These are phyloP conservation scores for Crocidura indochinensis DNA, from an alignment of 2,797 vertebrate genomes.

Conservation along the genomic window DNA sequence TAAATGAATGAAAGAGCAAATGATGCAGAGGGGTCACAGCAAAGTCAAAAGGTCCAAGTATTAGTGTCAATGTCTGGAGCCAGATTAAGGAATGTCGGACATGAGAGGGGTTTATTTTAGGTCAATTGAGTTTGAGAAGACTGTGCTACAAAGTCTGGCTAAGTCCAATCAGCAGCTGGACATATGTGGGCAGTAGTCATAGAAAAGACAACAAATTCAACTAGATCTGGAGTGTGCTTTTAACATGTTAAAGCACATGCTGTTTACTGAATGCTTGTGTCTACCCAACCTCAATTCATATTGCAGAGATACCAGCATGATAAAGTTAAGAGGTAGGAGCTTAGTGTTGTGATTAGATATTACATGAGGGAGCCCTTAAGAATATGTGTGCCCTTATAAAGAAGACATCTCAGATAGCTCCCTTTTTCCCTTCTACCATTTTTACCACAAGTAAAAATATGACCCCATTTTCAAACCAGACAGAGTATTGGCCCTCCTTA, in stretches of 20 bases:
- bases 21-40: not conserved
- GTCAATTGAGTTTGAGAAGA: conserved; percentile 3
- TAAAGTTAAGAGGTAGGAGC: not conserved
- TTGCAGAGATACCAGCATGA: conserved; percentile 12
- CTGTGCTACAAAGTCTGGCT: not conserved
- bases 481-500: not conserved
- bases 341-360: not conserved
- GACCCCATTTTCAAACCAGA: not conserved
- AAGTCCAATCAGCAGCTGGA: not conserved
- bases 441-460: not conserved
- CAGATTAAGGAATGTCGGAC: not conserved
- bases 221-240: not conserved
- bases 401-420: not conserved
- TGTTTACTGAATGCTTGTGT: not conserved
- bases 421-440: not conserved
- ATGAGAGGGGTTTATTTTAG: not conserved
- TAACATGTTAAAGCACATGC: not conserved
- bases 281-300: not conserved
- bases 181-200: not conserved
- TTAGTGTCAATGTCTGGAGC: not conserved
- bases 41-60: not conserved
- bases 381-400: not conserved
- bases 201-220: not conserved
- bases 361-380: not conserved
- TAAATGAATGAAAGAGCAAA: conserved; percentile 40